Evolutionary conservation across 2,113 vertebrate genomes (phyloP).

Genomic region (Engystomops pustulosus): DNA sequence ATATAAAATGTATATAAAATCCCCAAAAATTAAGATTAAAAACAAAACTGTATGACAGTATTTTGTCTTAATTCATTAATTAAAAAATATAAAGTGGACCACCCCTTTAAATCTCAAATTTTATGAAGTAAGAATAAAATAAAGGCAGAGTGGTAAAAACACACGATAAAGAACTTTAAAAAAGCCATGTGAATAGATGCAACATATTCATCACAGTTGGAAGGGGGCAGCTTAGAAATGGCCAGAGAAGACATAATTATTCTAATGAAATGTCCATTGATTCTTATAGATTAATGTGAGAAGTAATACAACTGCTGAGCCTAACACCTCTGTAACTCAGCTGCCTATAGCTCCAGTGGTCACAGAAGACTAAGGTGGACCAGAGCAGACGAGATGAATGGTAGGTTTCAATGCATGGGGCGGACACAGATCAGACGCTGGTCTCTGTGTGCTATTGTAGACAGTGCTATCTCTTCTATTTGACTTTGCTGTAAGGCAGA

Average conservation of each 20-base stretch:
- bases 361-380: constrained; percentile 30
- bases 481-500: constrained; percentile 76
- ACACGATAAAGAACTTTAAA: no score
- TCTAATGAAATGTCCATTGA: constrained; percentile 88
- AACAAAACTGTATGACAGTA: no score
- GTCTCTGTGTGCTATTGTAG: constrained; percentile 39
- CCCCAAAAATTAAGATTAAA: no score
- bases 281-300: constrained; percentile 86
- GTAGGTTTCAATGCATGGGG: constrained; percentile 43
- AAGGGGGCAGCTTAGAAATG: constrained; percentile 74
- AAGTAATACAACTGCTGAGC: constrained; percentile 79
- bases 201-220: not conserved
- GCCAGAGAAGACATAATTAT: constrained; percentile 80
- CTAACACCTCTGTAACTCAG: constrained; percentile 75
- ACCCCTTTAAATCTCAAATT: no score
- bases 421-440: constrained; percentile 34
- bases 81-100: no score
- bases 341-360: constrained; percentile 61
- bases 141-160: no score
- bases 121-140: no score
- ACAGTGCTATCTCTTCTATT: constrained; percentile 42
- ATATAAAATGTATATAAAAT: no score
- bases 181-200: no score
- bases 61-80: no score
- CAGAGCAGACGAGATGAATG: constrained; percentile 46